Base-by-base conservation (phyloP, 2,113 vertebrate genomes). In the Amia ocellicauda region DNA sequence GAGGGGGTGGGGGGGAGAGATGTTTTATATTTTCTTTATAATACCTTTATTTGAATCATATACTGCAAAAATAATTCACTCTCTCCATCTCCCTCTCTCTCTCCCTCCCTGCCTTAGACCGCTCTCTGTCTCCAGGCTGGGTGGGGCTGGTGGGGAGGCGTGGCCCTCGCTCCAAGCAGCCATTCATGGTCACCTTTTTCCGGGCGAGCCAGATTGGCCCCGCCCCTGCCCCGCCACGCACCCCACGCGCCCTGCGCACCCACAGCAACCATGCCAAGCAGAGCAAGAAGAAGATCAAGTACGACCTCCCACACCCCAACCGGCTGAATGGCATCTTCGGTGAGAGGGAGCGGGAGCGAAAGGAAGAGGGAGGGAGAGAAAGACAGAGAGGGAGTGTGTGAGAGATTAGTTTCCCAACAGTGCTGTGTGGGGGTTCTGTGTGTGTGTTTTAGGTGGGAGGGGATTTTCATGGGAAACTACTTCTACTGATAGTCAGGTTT, bases 161-260 rank as follows among this genome's bases (percentile, higher is more conserved):
- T 0, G 96, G 92, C 0, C 92, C 93, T 0, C 90, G 88, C 19
- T 93, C 95, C 79, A 94, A 92, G 71, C 96, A 97, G 64, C 96
- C 95, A 26, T 97, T 98, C 80, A 89, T 98, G 92, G 96, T 98
- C 79, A 97, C 93, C 0, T 97, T 98, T 73, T 98, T 95, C 86
- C 88, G 93, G 31, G 92, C 89, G 7, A 93, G 78, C 60, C 75
- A 87, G 65, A 71, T n/a, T n/a, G n/a, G n/a, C n/a, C n/a, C n/a
- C n/a, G n/a, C n/a, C n/a, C n/a, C n/a, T n/a, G n/a, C 85, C 54
- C 89, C 93, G 0, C 26, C 74, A n/a, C 89, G 94, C 0, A 77
- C 87, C 0, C 79, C 94, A 0, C 82, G 93, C 1, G 93, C 92
- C 0, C 78, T 86, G 54, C 91, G 83, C 42, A 62, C 89, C 20